phyloP scores from a whole-genome alignment of 2,113 vertebrate species.

The Corydoras sp. region DNA sequence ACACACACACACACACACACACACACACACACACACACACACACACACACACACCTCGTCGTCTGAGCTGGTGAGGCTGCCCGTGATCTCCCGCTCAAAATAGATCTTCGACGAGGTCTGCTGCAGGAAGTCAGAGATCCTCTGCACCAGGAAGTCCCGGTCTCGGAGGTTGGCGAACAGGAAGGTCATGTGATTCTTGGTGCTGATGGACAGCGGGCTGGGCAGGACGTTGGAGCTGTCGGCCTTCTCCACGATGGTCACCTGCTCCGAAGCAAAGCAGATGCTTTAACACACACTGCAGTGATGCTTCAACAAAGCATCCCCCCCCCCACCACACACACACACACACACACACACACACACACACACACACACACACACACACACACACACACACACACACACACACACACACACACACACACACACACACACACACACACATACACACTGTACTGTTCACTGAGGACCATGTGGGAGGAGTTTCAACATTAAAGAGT shows the following conservation, averaged over 20 bases:
- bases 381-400: no score
- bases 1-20: constrained; percentile 52
- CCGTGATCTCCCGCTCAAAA: constrained; percentile 78
- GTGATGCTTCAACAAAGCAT: no score
- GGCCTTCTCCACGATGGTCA: constrained; percentile 96
- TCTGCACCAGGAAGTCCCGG: constrained; percentile 92
- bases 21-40: constrained; percentile 55
- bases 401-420: no score
- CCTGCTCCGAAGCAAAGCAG: constrained; percentile 57
- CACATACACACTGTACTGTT: no score
- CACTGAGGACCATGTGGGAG: no score
- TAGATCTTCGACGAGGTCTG: constrained; percentile 91
- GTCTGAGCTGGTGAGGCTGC: constrained; percentile 84
- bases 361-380: no score
- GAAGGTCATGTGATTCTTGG: constrained; percentile 97
- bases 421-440: no score
- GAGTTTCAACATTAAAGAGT: no score
- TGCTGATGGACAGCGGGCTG: constrained; percentile 94
- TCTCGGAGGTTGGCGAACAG: constrained; percentile 96
- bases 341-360: no score
- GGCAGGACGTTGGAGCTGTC: constrained; percentile 95
- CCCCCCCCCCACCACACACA: no score
- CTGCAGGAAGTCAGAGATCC: constrained; percentile 95
- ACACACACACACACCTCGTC: constrained; percentile 75
- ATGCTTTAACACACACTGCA: no score